Evolutionary conservation across 2,797 vertebrate genomes (phyloP), one percentile per base, ranked within the genome.

Genomic region (Margarornis squamiger): DNA sequence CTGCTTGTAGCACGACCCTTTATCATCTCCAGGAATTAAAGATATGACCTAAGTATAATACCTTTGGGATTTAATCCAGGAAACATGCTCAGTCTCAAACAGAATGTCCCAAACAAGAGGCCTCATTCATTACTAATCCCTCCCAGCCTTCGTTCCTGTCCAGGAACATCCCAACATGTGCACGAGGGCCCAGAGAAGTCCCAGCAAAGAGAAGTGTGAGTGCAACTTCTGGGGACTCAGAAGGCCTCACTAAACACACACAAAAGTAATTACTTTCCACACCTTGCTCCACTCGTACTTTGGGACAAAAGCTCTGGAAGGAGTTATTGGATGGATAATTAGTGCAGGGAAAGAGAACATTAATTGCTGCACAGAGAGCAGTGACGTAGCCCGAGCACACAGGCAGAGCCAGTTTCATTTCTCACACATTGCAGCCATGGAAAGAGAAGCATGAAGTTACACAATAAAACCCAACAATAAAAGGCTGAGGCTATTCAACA

Each of bases 201-300:
- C 73, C 88, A 72, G 68, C 72, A 27, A 43, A 34, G 52, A 30
- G 7, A 58, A 90, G 39, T 0, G 11, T 5, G 46, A 36, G 9
- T 5, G 2, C 1, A 78, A 84, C 84, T 92, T 84, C 36, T 2
- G 52, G 74, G 82, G 82, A 67, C 95, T 82, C 67, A 0, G 2
- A 67, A 90, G 90, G 24, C 83, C 84, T 88, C 66, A 54, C 88
- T 88, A 76, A 76, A 92, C 92, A 82, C 4, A 76, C 79, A 88
- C 67, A 54, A 8, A 76, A 93, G 93, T 93, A 95, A 97, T 95
- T 95, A 96, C 90, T 90, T 48, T 86, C 61, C 76, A 84, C 92
- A 24, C 80, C 82, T 73, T 32, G 62, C 89, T 71, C 19, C 82
- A 91, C 70, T 73, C 70, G 74, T 96, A 95, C 95, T 95, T 93